phyloP scores from a whole-genome alignment of 2,888 invertebrate genomes.

The Dynastes maya region DNA sequence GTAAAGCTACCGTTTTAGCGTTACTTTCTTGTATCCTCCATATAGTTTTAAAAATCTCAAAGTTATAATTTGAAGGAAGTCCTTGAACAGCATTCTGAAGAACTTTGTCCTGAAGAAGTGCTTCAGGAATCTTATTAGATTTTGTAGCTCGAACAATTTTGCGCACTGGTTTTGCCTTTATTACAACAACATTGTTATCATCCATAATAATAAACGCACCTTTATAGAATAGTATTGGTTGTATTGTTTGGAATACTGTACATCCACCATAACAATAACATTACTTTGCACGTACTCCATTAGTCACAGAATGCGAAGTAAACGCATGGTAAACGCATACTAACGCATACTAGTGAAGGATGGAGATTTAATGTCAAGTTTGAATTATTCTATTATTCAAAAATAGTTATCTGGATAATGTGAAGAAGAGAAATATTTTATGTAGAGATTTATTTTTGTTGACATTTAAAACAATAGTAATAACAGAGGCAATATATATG shows the following conservation, averaged over 20 bases:
- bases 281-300: conserved; percentile 49
- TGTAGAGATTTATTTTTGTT: too few relatives aligned
- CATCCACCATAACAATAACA: conserved; percentile 47
- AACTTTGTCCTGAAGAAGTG: conserved; percentile 82
- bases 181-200: conserved; percentile 74
- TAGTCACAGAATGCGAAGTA: neutral
- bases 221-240: neutral
- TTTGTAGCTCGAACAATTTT: conserved; percentile 86
- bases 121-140: conserved; percentile 87
- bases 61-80: conserved; percentile 96
- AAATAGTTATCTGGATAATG: too few relatives aligned
- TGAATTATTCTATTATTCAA: too few relatives aligned
- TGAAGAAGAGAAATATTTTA: too few relatives aligned
- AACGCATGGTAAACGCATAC: too few relatives aligned
- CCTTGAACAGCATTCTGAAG: conserved; percentile 81
- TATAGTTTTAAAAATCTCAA: conserved; percentile 97
- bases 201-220: conserved; percentile 56
- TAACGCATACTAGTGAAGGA: too few relatives aligned
- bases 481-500: too few relatives aligned
- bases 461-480: too few relatives aligned
- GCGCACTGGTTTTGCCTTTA: conserved; percentile 85
- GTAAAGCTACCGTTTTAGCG: conserved; percentile 92
- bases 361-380: too few relatives aligned
- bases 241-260: conserved; percentile 21
- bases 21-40: conserved; percentile 93